Evolutionary conservation across 2,797 vertebrate genomes (phyloP).

Genomic region (Sardinella longiceps): DNA sequence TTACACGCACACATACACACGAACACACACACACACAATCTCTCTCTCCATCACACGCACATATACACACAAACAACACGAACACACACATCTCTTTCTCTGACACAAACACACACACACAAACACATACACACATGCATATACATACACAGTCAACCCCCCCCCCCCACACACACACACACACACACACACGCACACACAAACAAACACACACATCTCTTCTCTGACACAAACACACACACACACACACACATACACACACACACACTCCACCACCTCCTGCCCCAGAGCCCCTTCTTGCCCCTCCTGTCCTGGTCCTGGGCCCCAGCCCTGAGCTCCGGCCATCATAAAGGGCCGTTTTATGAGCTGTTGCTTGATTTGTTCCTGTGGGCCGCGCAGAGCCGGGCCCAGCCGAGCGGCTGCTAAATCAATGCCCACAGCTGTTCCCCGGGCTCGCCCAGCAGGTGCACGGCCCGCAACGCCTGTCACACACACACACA

Average conservation of each 20-base stretch:
- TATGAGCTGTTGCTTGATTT: constrained; percentile 98
- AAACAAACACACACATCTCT: too few relatives aligned
- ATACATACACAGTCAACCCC: too few relatives aligned
- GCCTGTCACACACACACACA: constrained; percentile 79
- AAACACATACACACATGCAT: not conserved
- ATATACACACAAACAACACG: not conserved
- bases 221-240: too few relatives aligned
- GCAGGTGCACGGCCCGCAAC: constrained; percentile 92
- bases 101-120: not conserved
- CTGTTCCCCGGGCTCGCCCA: constrained; percentile 90
- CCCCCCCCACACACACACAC: not conserved
- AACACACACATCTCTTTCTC: not conserved
- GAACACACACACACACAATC: not conserved
- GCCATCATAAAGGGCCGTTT: constrained; percentile 88
- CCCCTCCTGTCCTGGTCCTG: not conserved
- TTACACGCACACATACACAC: too few relatives aligned
- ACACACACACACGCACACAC: not conserved
- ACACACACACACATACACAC: not conserved
- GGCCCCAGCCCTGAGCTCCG: constrained; percentile 36
- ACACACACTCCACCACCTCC: not conserved
- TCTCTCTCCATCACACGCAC: not conserved
- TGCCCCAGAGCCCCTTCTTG: not conserved
- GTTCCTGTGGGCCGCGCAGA: constrained; percentile 92
- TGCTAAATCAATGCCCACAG: constrained; percentile 96
- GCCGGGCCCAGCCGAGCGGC: constrained; percentile 55